Base-by-base conservation (phyloP, 2,113 vertebrate species). In the Nannobrachium achirus region DNA sequence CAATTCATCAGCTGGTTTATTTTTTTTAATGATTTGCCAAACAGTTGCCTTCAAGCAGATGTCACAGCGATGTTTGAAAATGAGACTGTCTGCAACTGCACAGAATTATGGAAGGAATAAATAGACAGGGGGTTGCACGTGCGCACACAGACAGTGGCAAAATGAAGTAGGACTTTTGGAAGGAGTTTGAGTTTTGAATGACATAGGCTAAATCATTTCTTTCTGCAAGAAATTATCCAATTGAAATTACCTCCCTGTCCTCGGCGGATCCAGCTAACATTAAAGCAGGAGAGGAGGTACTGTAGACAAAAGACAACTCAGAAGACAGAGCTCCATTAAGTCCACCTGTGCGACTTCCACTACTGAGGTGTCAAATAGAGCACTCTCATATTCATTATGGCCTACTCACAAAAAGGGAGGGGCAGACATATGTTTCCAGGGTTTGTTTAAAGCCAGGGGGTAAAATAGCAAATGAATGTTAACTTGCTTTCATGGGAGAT, bases 261-360 rank as follows among this genome's bases (percentile, higher is more conserved):
- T 16, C 40, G 68, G 49, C 19, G 63, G 59, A 71, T 42, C 39
- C 0, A 13, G 19, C 16, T 57, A 60, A 71, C 61, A 73, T 67
- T 49, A 77, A 78, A 78, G 68, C 18, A 25, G 7, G 42, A 52
- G 15, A 20, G 61, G 48, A 55, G 3, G 9, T 52, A 3, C 6
- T 52, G 49, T 5, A 39, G 4, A 10, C 15, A 58, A 71, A 50
- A 51, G 33, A 42, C 53, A 67, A 56, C 40, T 18, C n/a, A 52
- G 10, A 63, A 63, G 11, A 51, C 44, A 48, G 46, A 70, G 3
- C 59, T 46, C 51, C 68, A 80, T 80, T 72, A 64, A 58, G 39
- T 71, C 68, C 66, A 85, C 73, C 78, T 78, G 71, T 72, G 78
- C 8, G 68, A 66, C 75, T 75, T 67, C 73, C 66, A 77, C 78